Evolutionary conservation across 2,888 invertebrate genomes (phyloP).

Genomic region (Strigamia maritima): DNA sequence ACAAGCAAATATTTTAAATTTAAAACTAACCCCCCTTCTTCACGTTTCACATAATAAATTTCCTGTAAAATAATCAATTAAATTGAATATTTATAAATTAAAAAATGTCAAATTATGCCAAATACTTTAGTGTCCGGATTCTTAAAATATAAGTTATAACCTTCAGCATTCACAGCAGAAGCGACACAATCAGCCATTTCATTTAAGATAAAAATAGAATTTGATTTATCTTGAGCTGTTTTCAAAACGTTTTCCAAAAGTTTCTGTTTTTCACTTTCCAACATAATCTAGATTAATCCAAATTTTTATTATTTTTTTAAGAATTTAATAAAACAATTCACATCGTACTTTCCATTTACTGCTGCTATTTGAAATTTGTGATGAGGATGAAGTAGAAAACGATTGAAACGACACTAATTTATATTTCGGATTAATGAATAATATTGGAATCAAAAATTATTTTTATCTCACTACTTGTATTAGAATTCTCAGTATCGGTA

Average conservation of each 20-base stretch:
- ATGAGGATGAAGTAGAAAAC: background rate
- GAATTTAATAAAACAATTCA: background rate
- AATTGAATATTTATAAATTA: background rate
- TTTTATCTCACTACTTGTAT: background rate
- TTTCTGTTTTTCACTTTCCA: slow-evolving; percentile 64
- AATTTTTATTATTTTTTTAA: background rate
- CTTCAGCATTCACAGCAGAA: slow-evolving; percentile 65
- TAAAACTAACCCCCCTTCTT: slow-evolving; percentile 39
- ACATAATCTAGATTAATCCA: slow-evolving; percentile 56
- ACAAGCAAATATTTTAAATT: background rate
- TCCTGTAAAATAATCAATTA: slow-evolving; percentile 42
- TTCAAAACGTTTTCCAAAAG: slow-evolving; percentile 64
- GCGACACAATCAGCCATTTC: slow-evolving; percentile 66
- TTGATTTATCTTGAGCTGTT: slow-evolving; percentile 59
- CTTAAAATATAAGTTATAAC: slow-evolving; percentile 62
- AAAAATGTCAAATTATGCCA: background rate
- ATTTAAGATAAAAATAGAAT: slow-evolving; percentile 64
- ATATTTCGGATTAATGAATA: background rate
- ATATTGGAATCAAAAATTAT: background rate
- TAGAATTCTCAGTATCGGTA: slow-evolving; percentile 39
- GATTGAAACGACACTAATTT: background rate
- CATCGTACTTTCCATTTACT: background rate
- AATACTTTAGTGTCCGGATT: slow-evolving; percentile 52
- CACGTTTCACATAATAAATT: slow-evolving; percentile 42
- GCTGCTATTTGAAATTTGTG: background rate